Evolutionary conservation across 2,113 vertebrate species (phyloP).

Genomic region (Aphelocoma coerulescens): DNA sequence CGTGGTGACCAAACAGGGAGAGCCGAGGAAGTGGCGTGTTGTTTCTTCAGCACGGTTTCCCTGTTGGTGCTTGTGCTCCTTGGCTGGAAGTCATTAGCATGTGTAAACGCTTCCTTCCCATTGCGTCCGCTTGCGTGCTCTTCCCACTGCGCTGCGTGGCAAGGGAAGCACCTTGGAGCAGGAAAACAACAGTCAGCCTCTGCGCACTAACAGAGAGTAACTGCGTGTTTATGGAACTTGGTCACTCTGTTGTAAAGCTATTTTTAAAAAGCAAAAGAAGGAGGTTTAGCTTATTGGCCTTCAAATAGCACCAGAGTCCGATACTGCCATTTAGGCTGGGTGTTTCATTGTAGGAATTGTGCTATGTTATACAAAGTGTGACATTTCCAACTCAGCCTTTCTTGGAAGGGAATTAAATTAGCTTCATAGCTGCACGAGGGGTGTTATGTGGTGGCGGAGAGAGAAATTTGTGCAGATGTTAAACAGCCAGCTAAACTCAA

Average conservation of each 20-base stretch:
- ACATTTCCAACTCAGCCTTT: conserved; percentile 53
- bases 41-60: background rate
- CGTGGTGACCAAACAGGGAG: background rate
- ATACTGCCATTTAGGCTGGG: background rate
- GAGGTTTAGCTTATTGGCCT: background rate
- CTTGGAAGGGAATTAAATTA: conserved; percentile 21
- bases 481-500: conserved; percentile 43
- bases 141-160: conserved; percentile 38
- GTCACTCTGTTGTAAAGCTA: background rate
- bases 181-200: conserved; percentile 32
- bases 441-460: conserved; percentile 37
- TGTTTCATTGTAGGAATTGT: background rate
- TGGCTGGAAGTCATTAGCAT: conserved; percentile 42
- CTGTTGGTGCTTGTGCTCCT: conserved; percentile 18
- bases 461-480: conserved; percentile 51
- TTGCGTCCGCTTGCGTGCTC: conserved; percentile 36
- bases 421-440: background rate
- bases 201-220: background rate
- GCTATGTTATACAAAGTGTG: conserved; percentile 12
- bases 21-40: background rate
- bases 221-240: background rate
- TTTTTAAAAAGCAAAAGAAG: background rate
- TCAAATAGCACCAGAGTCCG: background rate
- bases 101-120: conserved; percentile 54
- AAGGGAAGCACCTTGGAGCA: conserved; percentile 51